Evolutionary conservation across 2,888 invertebrate genomes (phyloP), one percentile per base, ranked within the genome.

Genomic region (Tridacna gigas): DNA sequence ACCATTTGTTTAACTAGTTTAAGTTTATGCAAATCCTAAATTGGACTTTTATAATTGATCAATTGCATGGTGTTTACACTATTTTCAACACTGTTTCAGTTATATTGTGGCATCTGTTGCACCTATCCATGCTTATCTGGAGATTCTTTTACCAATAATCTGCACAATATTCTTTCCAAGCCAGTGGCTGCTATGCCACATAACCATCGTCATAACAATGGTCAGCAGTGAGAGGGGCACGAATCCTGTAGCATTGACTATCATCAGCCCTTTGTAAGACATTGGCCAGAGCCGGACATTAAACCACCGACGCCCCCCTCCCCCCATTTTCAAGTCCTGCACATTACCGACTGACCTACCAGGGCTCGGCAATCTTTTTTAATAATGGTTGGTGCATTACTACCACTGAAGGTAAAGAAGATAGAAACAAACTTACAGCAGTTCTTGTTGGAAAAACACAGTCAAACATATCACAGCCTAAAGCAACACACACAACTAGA

Each of bases 401-500:
- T n/a, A n/a, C n/a, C n/a, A n/a, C n/a, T n/a, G n/a, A n/a, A n/a
- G n/a, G n/a, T n/a, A n/a, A n/a, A 51, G 51, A 51, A 51, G 51
- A 51, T 22, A 12, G 15, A 81, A 15, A n/a, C 25, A 7, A n/a
- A 96, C 97, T 96, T 96, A 98, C 97, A 75, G 98, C 99, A 81
- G 99, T 99, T 91, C 99, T 96, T 37, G 99, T 98, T 3, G 96
- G 95, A 89, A 93, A 99, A 7, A 99, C 99, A 95, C 99, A 99
- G 94, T 99, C 99, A 95, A 98, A 99, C 99, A 99, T 99, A 95
- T 99, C 99, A 82, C 98, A 97, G 67, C 99, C 99, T 22, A 99
- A 96, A 2, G 99, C 98, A 78, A 97, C 97, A 95, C 99, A 99
- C 18, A 99, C 97, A 0, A 99, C 98, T 88, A 99, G 96, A 95